Evolutionary conservation across 2,888 invertebrate species (phyloP), one percentile per base, ranked within the genome.

Genomic region (Morpho helenor): DNA sequence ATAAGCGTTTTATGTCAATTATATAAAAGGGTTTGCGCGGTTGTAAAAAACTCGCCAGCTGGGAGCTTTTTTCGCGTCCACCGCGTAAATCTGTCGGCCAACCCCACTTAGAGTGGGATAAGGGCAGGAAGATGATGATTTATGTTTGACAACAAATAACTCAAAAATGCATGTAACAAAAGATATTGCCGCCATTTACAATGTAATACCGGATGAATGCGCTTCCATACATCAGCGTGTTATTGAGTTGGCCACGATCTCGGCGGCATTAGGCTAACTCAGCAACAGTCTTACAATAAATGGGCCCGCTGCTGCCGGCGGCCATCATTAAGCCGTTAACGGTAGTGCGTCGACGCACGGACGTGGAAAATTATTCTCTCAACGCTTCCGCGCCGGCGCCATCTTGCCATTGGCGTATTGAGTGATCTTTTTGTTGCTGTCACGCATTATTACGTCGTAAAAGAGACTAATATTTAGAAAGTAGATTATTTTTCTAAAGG

Each of bases 291-390:
- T 61, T 39, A 58, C 47, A 53, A 63, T 57, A 65, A 62, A 65
- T 60, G 63, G 60, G 60, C 60, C 50, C 49, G 60, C 61, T 56
- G 55, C 61, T 55, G 56, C 44, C 64, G 66, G 63, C 61, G 64
- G 60, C 44, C 62, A 41, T 62, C 66, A 64, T 66, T 63, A 65
- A 63, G 79, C 74, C 66, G 74, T 80, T 78, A 78, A 85, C 87
- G 82, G 87, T 87, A 84, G 84, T 66, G 73, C 75, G 74, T 63
- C 66, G 68, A 75, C 71, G 75, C 83, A 87, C 79, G 85, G 87
- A 87, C 84, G 87, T 81, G 87, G 87, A 87, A 87, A 86, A 87
- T 87, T 84, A 86, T 85, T 83, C 84, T 77, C 77, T 64, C 70
- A 66, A 67, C 74, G 82, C 82, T 81, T 82, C 84, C 84, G 84